phyloP scores from a whole-genome alignment of 1,140 invertebrate genomes.

The Drosophila serrata region DNA sequence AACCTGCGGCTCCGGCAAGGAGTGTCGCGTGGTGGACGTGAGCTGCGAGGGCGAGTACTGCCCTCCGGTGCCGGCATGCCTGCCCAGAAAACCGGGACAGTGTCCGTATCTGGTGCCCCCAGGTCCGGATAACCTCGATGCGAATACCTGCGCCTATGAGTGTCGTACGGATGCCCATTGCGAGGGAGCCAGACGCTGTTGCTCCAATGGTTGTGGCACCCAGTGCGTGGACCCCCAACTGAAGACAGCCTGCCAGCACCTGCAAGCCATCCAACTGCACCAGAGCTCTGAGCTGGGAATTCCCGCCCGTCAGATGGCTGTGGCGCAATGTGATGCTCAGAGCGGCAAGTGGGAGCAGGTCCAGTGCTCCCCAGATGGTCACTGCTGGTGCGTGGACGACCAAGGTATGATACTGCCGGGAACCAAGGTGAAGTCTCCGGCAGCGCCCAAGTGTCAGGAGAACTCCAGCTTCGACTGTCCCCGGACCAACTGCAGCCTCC shows the following conservation, averaged over 20 bases:
- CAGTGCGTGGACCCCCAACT: constrained; percentile 91
- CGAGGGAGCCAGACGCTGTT: constrained; percentile 89
- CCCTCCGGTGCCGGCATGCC: constrained; percentile 92
- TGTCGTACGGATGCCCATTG: constrained; percentile 92
- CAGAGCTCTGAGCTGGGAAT: constrained; percentile 91
- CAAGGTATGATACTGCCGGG: constrained; percentile 92
- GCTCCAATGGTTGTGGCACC: constrained; percentile 94
- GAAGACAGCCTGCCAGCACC: constrained; percentile 92
- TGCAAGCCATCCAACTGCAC: constrained; percentile 89
- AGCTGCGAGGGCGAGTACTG: constrained; percentile 92
- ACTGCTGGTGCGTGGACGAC: constrained; percentile 96
- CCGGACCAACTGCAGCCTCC: constrained; percentile 86
- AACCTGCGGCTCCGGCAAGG: constrained; percentile 87
- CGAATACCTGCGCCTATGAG: constrained; percentile 90
- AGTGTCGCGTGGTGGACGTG: constrained; percentile 92
- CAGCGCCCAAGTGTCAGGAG: constrained; percentile 79
- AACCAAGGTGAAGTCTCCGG: constrained; percentile 85
- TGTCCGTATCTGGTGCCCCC: constrained; percentile 93
- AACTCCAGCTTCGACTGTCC: constrained; percentile 88
- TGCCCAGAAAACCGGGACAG: constrained; percentile 91
- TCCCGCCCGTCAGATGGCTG: constrained; percentile 90
- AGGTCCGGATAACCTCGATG: constrained; percentile 85
- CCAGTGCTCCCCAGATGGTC: constrained; percentile 91
- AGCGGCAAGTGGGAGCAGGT: constrained; percentile 91
- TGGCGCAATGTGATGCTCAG: constrained; percentile 90